phyloP scores from a whole-genome alignment of 2,113 vertebrate species.

The Anguilla japonica region DNA sequence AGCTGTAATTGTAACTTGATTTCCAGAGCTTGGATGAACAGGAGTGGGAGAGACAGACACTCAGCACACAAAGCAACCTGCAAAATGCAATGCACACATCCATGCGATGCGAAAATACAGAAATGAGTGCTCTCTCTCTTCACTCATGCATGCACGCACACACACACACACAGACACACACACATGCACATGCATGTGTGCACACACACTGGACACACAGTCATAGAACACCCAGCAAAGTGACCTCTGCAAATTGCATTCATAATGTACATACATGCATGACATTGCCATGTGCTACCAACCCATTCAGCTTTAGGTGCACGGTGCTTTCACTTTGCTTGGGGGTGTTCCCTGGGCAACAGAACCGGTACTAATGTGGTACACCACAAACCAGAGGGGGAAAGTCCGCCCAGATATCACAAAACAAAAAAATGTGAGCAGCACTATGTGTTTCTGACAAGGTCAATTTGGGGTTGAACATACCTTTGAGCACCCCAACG shows the following conservation, averaged over 20 bases:
- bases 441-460: neutral
- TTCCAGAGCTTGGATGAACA: neutral
- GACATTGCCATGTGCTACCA: neutral
- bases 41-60: neutral
- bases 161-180: constrained; percentile 18
- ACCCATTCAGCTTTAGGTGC: neutral
- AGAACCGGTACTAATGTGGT: neutral
- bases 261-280: neutral
- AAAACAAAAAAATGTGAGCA: neutral
- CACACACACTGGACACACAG: neutral
- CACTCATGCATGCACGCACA: neutral
- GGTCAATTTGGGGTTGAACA: neutral
- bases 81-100: too few species aligned
- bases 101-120: neutral
- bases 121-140: neutral
- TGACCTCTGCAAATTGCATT: neutral
- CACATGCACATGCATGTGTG: neutral
- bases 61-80: neutral
- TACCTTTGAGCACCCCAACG: neutral
- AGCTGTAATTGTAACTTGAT: neutral
- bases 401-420: neutral
- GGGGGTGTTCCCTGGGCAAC: neutral
- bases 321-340: neutral
- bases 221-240: neutral
- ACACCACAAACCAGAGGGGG: neutral